Base-by-base conservation (phyloP, 1,140 invertebrate genomes). In the Drosophila saltans region DNA sequence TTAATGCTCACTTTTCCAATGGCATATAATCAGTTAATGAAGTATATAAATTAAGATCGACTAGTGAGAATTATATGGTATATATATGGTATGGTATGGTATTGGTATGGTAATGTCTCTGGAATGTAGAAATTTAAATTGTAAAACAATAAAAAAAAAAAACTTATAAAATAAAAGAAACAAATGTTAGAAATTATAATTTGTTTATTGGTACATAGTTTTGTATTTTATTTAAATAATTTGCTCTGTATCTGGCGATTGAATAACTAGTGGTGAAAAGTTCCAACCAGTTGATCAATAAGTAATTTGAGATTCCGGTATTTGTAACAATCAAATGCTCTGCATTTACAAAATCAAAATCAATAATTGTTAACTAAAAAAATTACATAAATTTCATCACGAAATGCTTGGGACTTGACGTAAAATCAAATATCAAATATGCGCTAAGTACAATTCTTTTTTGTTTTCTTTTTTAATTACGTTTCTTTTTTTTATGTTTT, bases 161-260 rank as follows among this genome's bases (percentile, higher is more conserved):
- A 24, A 56, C 61, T 41, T 36, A 57, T 56, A 63, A 28, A n/a
- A 60, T 36, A 36, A 36, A 36, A 36, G 6, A 55, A 63, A 11
- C 21, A 40, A 43, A 67, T 11, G 43, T 41, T 57, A 8, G 11
- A 40, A n/a, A 26, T 28, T 36, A 59, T 24, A 45, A 57, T 62
- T 68, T 52, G 11, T 65, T 67, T 63, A 60, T 64, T 60, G 66
- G 68, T 80, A 62, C 80, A 79, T 64, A 89, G 77, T 84, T 89
- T 90, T 88, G 71, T 85, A 81, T 90, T 88, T 89, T 89, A 90
- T 90, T 89, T 66, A 84, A 85, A 72, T 72, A 81, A 81, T 89
- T 73, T 67, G 76, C 67, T 83, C 84, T 88, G 75, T 24, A 55
- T 66, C 75, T 78, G 71, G 77, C 56, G 48, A 55, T 57, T 60